Base-by-base conservation (phyloP, 2,888 invertebrate genomes). In the Amiota communis region DNA sequence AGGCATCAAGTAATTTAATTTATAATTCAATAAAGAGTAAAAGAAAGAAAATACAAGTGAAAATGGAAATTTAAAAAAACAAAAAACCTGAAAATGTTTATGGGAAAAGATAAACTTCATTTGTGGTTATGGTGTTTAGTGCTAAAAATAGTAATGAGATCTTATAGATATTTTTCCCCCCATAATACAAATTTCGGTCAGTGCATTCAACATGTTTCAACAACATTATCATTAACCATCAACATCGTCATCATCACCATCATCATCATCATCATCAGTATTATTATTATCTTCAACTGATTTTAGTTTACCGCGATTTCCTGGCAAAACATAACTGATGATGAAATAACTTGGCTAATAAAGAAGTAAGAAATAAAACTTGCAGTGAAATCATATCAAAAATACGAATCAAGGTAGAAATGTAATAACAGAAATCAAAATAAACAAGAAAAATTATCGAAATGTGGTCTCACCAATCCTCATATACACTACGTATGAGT, bases 351-450 rank as follows among this genome's bases (percentile, higher is more conserved):
- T 36, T 36, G 36, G 36, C 36, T 36, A 36, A 36, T 36, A 20
- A 67, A 13, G 23, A 49, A 67, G 20, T 20, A 51, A 11, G 15
- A 65, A 17, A 65, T 47, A 64, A 36, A 65, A 51, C 47, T 51
- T 47, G 48, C 51, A 36, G 36, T 46, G 51, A 51, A 67, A 72
- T 75, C 74, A 77, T 84, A 86, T 84, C 80, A 79, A 79, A 83
- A 83, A 81, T 83, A 77, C 81, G 76, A 78, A 78, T 79, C 79
- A 79, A 81, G 80, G 82, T 77, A 78, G 17, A 17, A 47, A 64
- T 46, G 15, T 17, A 57, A 10, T 57, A 17, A 63, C 2, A 36
- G 46, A 8, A 46, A 6, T 36, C 8, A 63, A 71, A 36, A 63
- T 6, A 47, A 6, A 56, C 13, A 63, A 71, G 49, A 51, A 51